A percentile compares a stretch with the other conserved stretches of the same genome.
phyloP scores from a whole-genome alignment of 1,140 invertebrate genomes.

The Conus ventricosus region DNA sequence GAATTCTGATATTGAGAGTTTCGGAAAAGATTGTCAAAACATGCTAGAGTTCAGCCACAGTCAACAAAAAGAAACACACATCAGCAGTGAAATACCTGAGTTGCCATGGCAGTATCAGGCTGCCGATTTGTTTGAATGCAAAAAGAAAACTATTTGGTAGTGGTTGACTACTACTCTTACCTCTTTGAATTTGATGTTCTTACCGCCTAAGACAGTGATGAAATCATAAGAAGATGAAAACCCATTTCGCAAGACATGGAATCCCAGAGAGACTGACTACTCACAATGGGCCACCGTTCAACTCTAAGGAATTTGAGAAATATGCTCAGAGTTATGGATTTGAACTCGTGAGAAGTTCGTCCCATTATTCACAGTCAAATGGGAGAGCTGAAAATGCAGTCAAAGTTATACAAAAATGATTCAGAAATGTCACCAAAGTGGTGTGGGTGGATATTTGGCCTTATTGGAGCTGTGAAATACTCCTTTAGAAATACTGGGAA shows the following conservation, averaged over 20 bases:
- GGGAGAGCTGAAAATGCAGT: neutral
- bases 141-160: neutral
- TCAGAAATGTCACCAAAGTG: neutral
- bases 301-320: neutral
- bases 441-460: neutral
- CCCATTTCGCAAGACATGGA: slow-evolving; percentile 2
- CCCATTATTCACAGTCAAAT: neutral
- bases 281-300: neutral
- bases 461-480: slow-evolving; percentile 3
- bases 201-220: neutral
- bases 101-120: neutral
- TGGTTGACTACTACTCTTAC: neutral
- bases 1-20: neutral
- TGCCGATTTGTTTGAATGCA: neutral
- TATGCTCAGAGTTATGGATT: neutral
- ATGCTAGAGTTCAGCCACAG: neutral
- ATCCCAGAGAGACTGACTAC: neutral
- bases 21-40: neutral
- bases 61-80: slow-evolving; percentile 8
- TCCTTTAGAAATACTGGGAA: neutral
- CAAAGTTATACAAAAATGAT: neutral
- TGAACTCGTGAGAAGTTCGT: neutral
- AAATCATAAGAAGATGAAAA: neutral
- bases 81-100: neutral
- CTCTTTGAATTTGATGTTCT: neutral